Evolutionary conservation across 2,113 vertebrate genomes (phyloP).

Genomic region (Megalops atlanticus): DNA sequence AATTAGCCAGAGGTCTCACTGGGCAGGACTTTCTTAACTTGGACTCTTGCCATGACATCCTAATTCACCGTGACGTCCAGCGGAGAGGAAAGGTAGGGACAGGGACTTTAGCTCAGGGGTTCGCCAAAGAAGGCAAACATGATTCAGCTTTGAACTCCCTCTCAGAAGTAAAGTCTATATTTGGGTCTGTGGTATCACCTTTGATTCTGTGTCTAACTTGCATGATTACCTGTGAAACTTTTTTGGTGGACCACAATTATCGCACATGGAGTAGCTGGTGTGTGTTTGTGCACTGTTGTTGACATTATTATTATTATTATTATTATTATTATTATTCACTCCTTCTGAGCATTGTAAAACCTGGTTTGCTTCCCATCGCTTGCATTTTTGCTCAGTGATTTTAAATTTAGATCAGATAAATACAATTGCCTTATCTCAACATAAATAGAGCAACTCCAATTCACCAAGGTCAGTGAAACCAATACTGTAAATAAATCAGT

Average conservation of each 20-base stretch:
- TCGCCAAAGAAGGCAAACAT: not conserved
- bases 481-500: not conserved
- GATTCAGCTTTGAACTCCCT: not conserved
- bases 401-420: not conserved
- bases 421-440: not conserved
- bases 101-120: not conserved
- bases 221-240: not conserved
- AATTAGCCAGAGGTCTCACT: conserved; percentile 39
- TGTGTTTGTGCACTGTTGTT: not conserved
- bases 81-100: not conserved
- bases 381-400: not conserved
- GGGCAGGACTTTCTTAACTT: not conserved
- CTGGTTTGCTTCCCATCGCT: not conserved
- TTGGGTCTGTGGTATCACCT: not conserved
- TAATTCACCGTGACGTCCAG: not conserved
- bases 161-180: conserved; percentile 1
- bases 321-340: not conserved
- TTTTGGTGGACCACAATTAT: conserved; percentile 1
- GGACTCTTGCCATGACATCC: conserved; percentile 27
- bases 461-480: not conserved
- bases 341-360: not conserved
- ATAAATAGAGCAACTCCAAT: not conserved
- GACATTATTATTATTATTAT: not conserved
- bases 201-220: not conserved
- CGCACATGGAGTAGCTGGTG: not conserved